Evolutionary conservation across 2,113 vertebrate species (phyloP).

Genomic region (Mungos mungo): DNA sequence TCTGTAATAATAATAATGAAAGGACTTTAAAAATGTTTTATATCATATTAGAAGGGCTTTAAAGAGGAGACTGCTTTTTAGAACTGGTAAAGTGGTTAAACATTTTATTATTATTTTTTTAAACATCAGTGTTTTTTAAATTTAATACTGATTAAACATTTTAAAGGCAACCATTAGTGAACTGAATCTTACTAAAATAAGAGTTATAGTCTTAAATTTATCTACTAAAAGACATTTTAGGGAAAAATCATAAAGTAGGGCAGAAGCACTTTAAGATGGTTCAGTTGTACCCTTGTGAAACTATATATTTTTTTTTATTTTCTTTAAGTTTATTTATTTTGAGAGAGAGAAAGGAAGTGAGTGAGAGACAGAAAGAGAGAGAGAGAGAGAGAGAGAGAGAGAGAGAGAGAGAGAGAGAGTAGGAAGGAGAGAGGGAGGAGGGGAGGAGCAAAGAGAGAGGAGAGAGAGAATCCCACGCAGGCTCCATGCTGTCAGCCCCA

Average conservation of each 20-base stretch:
- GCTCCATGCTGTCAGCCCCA: no score
- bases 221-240: background rate
- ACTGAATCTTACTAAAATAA: slow-evolving; percentile 5
- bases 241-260: background rate
- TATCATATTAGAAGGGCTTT: background rate
- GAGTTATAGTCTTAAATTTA: background rate
- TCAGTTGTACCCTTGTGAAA: background rate
- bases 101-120: no score
- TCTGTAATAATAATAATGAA: background rate
- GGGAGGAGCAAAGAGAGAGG: no score
- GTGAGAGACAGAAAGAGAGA: no score
- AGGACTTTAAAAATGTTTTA: background rate
- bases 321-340: no score
- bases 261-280: background rate
- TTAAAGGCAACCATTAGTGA: background rate
- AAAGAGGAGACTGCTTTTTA: background rate
- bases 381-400: no score
- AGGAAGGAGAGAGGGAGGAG: no score
- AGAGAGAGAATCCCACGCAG: no score
- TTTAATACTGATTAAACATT: background rate
- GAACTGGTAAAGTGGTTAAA: background rate
- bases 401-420: no score
- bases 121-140: no score
- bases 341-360: no score
- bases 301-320: background rate